Evolutionary conservation across 1,140 invertebrate species (phyloP).

Genomic region (Drosophila bocqueti): DNA sequence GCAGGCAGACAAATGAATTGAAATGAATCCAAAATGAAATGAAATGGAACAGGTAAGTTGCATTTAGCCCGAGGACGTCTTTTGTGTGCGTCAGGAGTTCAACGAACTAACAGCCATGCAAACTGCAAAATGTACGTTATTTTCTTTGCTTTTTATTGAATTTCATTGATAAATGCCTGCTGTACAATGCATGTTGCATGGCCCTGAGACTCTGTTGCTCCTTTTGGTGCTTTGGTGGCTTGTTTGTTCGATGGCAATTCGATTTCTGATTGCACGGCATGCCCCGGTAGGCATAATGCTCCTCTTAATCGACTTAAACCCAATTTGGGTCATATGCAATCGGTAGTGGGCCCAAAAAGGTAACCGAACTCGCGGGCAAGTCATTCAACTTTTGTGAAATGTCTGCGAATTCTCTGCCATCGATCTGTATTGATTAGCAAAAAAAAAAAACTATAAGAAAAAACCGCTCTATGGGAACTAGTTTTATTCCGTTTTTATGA

Average conservation of each 20-base stretch:
- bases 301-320: conserved; percentile 65
- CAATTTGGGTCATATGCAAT: conserved; percentile 77
- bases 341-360: conserved; percentile 50
- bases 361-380: conserved; percentile 56
- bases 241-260: conserved; percentile 81
- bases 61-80: conserved; percentile 38
- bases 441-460: conserved; percentile 4
- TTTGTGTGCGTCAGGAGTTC: conserved; percentile 27
- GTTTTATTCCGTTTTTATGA: conserved; percentile 55
- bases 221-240: conserved; percentile 30
- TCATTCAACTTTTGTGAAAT: conserved; percentile 70
- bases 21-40: conserved; percentile 27
- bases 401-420: conserved; percentile 48
- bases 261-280: conserved; percentile 71
- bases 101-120: conserved; percentile 42
- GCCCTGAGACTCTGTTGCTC: conserved; percentile 32
- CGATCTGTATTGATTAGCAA: conserved; percentile 63
- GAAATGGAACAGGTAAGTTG: conserved; percentile 63
- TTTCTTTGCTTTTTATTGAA: conserved; percentile 40
- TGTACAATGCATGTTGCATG: conserved; percentile 58
- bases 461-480: conserved; percentile 39
- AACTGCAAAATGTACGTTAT: conserved; percentile 33
- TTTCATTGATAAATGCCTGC: conserved; percentile 75
- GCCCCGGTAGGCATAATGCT: conserved; percentile 27
- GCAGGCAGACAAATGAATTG: conserved; percentile 42